phyloP scores from a whole-genome alignment of 2,888 invertebrate genomes.

The Scaeva pyrastri region DNA sequence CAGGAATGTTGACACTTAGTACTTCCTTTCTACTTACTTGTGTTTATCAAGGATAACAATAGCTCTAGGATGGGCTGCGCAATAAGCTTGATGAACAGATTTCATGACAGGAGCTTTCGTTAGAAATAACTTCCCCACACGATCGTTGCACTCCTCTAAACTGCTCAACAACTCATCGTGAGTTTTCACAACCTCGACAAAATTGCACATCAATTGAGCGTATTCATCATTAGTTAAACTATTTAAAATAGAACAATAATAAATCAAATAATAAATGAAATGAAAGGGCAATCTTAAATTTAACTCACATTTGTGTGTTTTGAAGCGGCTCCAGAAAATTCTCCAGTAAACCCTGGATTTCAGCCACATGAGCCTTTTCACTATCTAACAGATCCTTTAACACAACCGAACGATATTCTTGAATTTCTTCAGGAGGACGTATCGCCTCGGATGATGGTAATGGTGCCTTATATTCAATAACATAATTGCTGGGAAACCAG shows the following conservation, averaged over 20 bases:
- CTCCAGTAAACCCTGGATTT: conserved; percentile 92
- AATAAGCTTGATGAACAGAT: conserved; percentile 93
- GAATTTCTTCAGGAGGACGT: conserved; percentile 88
- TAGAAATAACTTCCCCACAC: conserved; percentile 95
- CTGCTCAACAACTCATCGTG: conserved; percentile 92
- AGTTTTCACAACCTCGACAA: conserved; percentile 93
- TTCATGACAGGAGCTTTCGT: conserved; percentile 93
- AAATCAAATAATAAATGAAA: neutral
- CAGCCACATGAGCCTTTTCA: conserved; percentile 95
- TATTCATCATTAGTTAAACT: conserved; percentile 94
- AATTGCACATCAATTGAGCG: conserved; percentile 93
- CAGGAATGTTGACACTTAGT: no score
- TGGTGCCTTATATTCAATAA: conserved; percentile 90
- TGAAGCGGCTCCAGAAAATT: conserved; percentile 95
- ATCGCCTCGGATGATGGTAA: conserved; percentile 87
- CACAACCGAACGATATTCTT: conserved; percentile 93
- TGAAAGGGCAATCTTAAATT: neutral
- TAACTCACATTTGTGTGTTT: conserved; percentile 92
- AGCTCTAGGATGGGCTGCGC: conserved; percentile 96
- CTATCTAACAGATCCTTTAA: conserved; percentile 96
- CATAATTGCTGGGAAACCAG: conserved; percentile 99
- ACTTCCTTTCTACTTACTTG: conserved; percentile 87
- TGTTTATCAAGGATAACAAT: conserved; percentile 96
- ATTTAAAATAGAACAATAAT: conserved; percentile 52
- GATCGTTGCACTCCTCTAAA: conserved; percentile 93